phyloP scores from a whole-genome alignment of 2,113 vertebrate genomes.

The Mola mola region DNA sequence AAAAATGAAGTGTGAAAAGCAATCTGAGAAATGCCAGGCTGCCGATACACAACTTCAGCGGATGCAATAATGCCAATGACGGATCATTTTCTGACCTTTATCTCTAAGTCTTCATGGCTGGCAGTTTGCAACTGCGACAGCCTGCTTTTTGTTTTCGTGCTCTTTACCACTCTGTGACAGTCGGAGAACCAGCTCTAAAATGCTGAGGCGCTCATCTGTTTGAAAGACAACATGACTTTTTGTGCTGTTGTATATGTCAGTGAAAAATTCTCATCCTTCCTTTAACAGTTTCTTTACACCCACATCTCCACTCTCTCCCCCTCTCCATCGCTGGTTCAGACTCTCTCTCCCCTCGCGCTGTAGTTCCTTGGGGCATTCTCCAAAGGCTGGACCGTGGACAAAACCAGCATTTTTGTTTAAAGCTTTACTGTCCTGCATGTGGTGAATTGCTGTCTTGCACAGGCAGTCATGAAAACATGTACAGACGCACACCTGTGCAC shows the following conservation, averaged over 20 bases:
- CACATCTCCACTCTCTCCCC: slow-evolving; percentile 9
- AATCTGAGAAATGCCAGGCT: slow-evolving; percentile 70
- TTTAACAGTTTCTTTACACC: slow-evolving; percentile 25
- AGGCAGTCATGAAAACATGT: slow-evolving; percentile 6
- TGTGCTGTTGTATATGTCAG: slow-evolving; percentile 31
- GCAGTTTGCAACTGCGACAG: slow-evolving; percentile 43
- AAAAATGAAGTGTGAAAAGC: slow-evolving; percentile 81
- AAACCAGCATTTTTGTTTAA: slow-evolving; percentile 82
- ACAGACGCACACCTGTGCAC: slow-evolving; percentile 12
- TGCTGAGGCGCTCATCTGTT: slow-evolving; percentile 48
- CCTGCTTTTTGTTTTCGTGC: slow-evolving; percentile 60
- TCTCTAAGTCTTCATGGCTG: slow-evolving; percentile 55
- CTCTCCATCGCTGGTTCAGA: slow-evolving; percentile 17
- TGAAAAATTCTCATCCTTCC: slow-evolving; percentile 46
- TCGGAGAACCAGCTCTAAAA: slow-evolving; percentile 40
- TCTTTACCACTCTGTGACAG: slow-evolving; percentile 43
- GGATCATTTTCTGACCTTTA: slow-evolving; percentile 79
- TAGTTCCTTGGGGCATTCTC: slow-evolving; percentile 74
- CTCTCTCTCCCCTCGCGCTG: slow-evolving; percentile 13
- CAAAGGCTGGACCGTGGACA: slow-evolving; percentile 77
- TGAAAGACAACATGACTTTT: slow-evolving; percentile 63
- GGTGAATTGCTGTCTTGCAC: slow-evolving; percentile 61
- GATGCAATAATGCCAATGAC: slow-evolving; percentile 81
- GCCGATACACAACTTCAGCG: slow-evolving; percentile 61
- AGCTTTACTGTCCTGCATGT: slow-evolving; percentile 84